phyloP scores from a whole-genome alignment of 2,113 vertebrate genomes.

The Callorhinus ursinus region DNA sequence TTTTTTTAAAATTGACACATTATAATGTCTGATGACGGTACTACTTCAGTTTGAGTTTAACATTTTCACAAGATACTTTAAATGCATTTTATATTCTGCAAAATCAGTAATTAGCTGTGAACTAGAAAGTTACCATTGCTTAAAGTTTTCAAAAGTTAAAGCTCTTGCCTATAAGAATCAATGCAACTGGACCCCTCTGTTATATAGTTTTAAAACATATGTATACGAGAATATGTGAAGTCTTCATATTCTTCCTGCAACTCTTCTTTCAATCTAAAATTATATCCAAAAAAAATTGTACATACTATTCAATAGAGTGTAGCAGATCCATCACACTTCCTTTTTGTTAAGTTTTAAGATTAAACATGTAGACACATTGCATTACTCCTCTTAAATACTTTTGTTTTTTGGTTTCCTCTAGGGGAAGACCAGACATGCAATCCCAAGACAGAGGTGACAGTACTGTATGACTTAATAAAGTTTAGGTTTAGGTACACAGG shows the following conservation, averaged over 20 bases:
- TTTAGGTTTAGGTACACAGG: background rate
- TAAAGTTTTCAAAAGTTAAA: background rate
- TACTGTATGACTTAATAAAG: background rate
- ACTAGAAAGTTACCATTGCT: background rate
- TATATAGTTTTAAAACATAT: background rate
- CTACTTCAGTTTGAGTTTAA: background rate
- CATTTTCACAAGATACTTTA: constrained; percentile 12
- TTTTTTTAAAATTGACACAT: background rate
- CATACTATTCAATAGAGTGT: background rate
- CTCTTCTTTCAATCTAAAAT: constrained; percentile 9
- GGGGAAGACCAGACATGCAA: background rate
- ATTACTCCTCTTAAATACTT: background rate
- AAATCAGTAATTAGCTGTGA: background rate
- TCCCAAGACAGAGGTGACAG: background rate
- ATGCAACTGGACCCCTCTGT: background rate
- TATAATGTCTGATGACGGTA: background rate
- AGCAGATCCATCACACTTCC: background rate
- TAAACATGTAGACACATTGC: background rate
- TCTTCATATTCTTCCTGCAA: background rate
- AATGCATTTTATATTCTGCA: background rate
- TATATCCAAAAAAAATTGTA: background rate
- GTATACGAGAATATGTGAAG: background rate
- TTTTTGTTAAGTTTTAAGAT: background rate
- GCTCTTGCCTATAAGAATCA: background rate
- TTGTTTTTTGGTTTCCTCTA: background rate